phyloP scores from a whole-genome alignment of 2,888 invertebrate species.

The Venustoraphidia nigricollis region DNA sequence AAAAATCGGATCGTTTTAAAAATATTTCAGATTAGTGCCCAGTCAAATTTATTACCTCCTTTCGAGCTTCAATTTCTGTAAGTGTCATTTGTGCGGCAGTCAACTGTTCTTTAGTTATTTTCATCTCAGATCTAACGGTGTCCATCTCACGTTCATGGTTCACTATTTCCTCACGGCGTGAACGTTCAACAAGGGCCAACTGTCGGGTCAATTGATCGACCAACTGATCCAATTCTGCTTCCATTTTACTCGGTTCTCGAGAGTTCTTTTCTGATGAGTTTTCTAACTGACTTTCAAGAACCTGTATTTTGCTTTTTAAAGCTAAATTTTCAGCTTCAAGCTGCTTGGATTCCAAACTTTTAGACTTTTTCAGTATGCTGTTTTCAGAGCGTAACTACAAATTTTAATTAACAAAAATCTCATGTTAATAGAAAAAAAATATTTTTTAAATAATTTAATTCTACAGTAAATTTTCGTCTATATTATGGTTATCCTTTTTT shows the following conservation, averaged over 20 bases:
- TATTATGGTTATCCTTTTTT: no score
- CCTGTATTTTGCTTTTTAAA: constrained; percentile 7
- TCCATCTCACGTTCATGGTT: constrained; percentile 7
- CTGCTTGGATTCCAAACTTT: neutral
- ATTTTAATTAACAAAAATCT: no score
- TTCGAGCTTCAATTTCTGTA: constrained; percentile 29
- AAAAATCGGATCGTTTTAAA: neutral
- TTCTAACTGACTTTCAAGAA: neutral
- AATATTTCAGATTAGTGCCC: neutral
- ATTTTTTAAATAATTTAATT: no score
- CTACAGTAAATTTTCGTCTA: no score
- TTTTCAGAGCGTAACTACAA: neutral
- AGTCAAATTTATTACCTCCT: constrained; percentile 16
- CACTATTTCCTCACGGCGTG: constrained; percentile 11
- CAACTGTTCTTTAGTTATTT: constrained; percentile 23
- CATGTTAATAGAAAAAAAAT: no score
- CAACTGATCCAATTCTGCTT: constrained; percentile 11
- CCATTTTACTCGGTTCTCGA: constrained; percentile 2
- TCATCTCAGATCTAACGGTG: constrained; percentile 9
- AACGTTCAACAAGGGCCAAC: constrained; percentile 13
- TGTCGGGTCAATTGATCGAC: constrained; percentile 13
- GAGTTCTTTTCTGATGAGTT: neutral
- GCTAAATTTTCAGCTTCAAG: constrained; percentile 10
- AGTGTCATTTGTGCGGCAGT: constrained; percentile 33
- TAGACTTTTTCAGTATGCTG: neutral